Base-by-base conservation (phyloP, 2,113 vertebrate genomes). In the Choloepus hoffmanni region DNA sequence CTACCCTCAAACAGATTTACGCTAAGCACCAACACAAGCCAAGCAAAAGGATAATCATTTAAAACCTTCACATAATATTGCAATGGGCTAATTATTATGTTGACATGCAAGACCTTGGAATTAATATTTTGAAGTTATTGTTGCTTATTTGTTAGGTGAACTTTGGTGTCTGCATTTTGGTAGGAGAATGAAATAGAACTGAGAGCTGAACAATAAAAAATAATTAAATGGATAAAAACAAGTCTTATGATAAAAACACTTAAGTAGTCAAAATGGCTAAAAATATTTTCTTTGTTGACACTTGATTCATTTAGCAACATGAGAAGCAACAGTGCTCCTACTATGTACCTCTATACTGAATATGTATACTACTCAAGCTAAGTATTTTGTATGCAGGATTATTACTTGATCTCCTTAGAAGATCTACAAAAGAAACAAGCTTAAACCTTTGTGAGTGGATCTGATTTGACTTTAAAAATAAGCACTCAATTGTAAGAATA, bases 381-480 rank as follows among this genome's bases (percentile, higher is more conserved):
- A 70, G 58, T 11, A 58, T 60, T 92, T 84, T 76, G 11, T 45
- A 62, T 14, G 23, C 7, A 68, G 36, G 82, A 88, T 92, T 82
- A 94, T 73, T 68, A 95, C 77, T 78, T 24, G 48, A n/a, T 83
- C 85, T 95, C 10, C 16, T 58, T 48, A 93, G 30, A 81, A 79
- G 60, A 88, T 78, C 26, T 74, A 82, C 74, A 73, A 74, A 63
- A 70, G 43, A 78, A 89, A 89, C 78, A 28, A 77, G 33, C n/a
- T 90, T 90, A 85, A 95, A 92, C 30, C 67, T 30, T n/a, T 76
- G 14, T n/a, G 36, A 70, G 53, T 40, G 85, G 65, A 94, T 90
- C n/a, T 90, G 5, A 78, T 85, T 62, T 96, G 45, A 83, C 26
- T 79, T 89, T 68, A 76, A 90, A 88, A 30, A 43, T 19, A 93